Evolutionary conservation across 2,113 vertebrate species (phyloP).

Genomic region (Prionailurus viverrinus): DNA sequence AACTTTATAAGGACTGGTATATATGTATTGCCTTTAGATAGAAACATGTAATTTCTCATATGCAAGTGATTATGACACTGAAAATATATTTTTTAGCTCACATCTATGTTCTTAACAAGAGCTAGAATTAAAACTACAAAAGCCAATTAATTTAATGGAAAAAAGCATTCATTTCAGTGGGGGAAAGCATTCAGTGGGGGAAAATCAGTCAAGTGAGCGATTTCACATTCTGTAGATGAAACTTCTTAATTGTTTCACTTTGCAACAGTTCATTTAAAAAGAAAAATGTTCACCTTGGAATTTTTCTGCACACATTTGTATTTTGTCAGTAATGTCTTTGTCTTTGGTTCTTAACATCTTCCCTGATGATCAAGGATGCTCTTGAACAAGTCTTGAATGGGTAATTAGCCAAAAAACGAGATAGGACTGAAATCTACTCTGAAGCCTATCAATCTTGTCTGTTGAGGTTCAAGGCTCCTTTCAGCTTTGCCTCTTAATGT

Average conservation of each 20-base stretch:
- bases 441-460: conserved; percentile 41
- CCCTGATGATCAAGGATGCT: conserved; percentile 58
- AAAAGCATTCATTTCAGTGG: not conserved
- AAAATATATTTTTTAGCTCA: not conserved
- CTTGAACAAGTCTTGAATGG: conserved; percentile 60
- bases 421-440: conserved; percentile 46
- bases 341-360: conserved; percentile 67
- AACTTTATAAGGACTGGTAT: no score
- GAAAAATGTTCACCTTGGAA: conserved; percentile 62
- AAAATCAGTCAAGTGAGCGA: conserved; percentile 44
- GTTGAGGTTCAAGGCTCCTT: conserved; percentile 25
- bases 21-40: no score
- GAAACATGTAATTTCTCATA: not conserved
- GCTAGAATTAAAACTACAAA: conserved; percentile 22
- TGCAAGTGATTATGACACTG: conserved; percentile 57
- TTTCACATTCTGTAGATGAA: conserved; percentile 28
- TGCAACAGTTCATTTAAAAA: conserved; percentile 43
- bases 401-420: conserved; percentile 62
- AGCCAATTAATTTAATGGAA: conserved; percentile 36
- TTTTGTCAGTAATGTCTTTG: conserved; percentile 60
- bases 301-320: conserved; percentile 56
- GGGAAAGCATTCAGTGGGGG: not conserved
- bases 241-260: conserved; percentile 58
- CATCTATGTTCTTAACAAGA: conserved; percentile 40
- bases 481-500: conserved; percentile 33